Evolutionary conservation across 2,888 invertebrate species (phyloP), one percentile per base, ranked within the genome.

Genomic region (Spilosoma lubricipeda): DNA sequence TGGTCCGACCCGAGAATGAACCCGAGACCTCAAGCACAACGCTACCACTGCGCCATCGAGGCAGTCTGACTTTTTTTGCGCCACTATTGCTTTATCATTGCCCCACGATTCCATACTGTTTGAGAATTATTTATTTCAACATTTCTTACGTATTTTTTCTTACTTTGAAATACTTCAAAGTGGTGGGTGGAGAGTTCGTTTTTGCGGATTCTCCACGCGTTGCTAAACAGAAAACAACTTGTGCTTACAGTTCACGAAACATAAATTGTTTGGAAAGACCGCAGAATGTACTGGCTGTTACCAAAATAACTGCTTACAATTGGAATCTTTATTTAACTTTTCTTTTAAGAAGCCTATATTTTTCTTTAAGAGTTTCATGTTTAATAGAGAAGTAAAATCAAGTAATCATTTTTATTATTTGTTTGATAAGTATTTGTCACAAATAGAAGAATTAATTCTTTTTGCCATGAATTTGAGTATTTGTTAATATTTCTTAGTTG

Each of bases 271-370:
- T 74, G 64, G 64, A 59, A 77, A 77, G 70, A 70, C 70, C 68
- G 66, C 72, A 36, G 70, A 72, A 78, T 77, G 67, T 67, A 67
- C 67, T 67, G 56, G 11, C 33, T 56, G 63, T 67, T 72, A 67
- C 67, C 48, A 68, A 77, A 77, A 79, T 80, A 79, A 71, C 75
- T 74, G 68, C 72, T 77, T 76, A 70, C 73, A 70, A 73, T 75
- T 20, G 68, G 70, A 73, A 72, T 77, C 66, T 48, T 72, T 70
- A 56, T 75, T 75, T 65, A 73, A 84, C 72, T 76, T 81, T 78
- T 72, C 66, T 73, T 75, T 76, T 72, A 75, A 81, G 42, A 56
- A 71, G 71, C 73, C 68, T 80, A 79, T 63, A 72, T 72, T 84
- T 74, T 80, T 76, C 72, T 78, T 83, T 77, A 33, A n/a, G 70